Percentiles rank a stretch among this genome's conserved stretches.
These are phyloP conservation scores for Parascotia fuliginaria DNA, from an alignment of 2,888 invertebrate genomes.

Conservation along the genomic window DNA sequence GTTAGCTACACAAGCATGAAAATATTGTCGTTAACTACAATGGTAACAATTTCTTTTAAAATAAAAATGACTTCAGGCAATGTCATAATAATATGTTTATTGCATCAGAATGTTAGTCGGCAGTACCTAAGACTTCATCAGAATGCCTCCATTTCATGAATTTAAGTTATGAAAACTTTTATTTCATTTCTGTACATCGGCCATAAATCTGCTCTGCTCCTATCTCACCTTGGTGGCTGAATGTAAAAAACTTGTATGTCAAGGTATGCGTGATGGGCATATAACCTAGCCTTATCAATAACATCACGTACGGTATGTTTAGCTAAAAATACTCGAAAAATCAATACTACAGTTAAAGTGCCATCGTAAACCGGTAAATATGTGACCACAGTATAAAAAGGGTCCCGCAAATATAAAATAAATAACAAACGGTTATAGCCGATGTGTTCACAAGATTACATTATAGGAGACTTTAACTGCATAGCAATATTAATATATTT, in stretches of 20 bases:
- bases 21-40: no score
- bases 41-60: no score
- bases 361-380: slow-evolving; percentile 70
- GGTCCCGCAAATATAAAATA: slow-evolving; percentile 55
- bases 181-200: slow-evolving; percentile 48
- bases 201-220: slow-evolving; percentile 49
- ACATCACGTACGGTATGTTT: slow-evolving; percentile 77
- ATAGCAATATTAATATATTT: slow-evolving; percentile 16
- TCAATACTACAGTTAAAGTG: slow-evolving; percentile 54
- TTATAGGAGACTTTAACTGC: slow-evolving; percentile 27
- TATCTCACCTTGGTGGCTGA: slow-evolving; percentile 64
- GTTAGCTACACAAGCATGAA: no score
- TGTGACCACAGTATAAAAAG: slow-evolving; percentile 78
- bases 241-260: slow-evolving; percentile 69
- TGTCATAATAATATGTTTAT: slow-evolving; percentile 55
- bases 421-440: slow-evolving; percentile 31
- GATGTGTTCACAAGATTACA: slow-evolving; percentile 28
- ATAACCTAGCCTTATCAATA: slow-evolving; percentile 78
- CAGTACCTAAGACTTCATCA: no score
- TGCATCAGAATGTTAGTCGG: no score
- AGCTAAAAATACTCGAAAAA: slow-evolving; percentile 69
- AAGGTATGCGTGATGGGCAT: slow-evolving; percentile 71
- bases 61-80: no score
- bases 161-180: slow-evolving; percentile 58
- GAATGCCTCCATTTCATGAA: slow-evolving; percentile 64